A percentile compares a stretch with the other conserved stretches of the same genome.
Evolutionary conservation across 2,888 invertebrate species (phyloP).

Genomic region (Lepidochrysops patricia): DNA sequence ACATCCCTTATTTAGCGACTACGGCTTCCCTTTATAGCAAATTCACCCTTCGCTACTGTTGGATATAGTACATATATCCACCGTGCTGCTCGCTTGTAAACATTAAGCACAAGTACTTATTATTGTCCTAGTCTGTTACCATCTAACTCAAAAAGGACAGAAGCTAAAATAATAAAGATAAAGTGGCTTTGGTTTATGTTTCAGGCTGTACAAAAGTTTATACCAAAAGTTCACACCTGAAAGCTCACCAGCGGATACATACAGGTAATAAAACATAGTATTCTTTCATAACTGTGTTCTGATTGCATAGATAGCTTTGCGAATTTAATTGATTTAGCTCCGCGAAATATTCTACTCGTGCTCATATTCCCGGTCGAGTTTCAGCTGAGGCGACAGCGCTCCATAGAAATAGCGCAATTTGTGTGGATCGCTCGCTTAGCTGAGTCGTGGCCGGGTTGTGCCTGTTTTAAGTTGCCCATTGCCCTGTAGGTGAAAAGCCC

Average conservation of each 20-base stretch:
- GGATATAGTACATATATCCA: no score
- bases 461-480: background rate
- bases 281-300: slow-evolving; percentile 10
- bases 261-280: slow-evolving; percentile 81
- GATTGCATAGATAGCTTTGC: slow-evolving; percentile 16
- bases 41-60: no score
- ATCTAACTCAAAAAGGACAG: no score
- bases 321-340: slow-evolving; percentile 15
- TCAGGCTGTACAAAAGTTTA: slow-evolving; percentile 97
- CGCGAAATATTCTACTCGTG: slow-evolving; percentile 16
- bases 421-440: background rate
- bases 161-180: background rate
- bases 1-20: no score
- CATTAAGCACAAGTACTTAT: no score
- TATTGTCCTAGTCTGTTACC: no score
- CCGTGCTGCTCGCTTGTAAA: no score
- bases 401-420: background rate
- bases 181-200: slow-evolving; percentile 28
- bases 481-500: slow-evolving; percentile 92
- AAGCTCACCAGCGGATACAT: slow-evolving; percentile 97
- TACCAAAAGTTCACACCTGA: slow-evolving; percentile 97
- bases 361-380: background rate
- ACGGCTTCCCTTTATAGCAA: no score
- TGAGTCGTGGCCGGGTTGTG: background rate
- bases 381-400: background rate